These are phyloP conservation scores for Ivindomyrus marchei DNA, from an alignment of 2,113 vertebrate species.

Conservation along the genomic window DNA sequence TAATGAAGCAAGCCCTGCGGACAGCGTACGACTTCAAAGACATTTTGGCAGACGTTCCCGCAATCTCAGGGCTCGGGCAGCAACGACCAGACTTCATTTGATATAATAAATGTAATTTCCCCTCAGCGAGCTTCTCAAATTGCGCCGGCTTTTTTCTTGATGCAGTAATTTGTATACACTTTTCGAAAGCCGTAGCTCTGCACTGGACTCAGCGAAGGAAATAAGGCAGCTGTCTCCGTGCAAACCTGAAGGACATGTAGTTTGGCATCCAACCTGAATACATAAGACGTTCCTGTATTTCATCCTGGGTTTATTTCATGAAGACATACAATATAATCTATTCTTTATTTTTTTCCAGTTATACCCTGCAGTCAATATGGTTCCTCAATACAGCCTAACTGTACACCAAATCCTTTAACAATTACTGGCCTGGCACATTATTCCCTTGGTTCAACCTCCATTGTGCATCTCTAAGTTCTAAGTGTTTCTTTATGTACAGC, in stretches of 20 bases:
- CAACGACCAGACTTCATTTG: background rate
- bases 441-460: background rate
- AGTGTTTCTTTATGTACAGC: background rate
- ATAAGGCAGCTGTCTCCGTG: background rate
- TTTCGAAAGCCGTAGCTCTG: background rate
- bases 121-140: background rate
- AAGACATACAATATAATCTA: background rate
- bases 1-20: background rate
- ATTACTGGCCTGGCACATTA: background rate
- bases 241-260: background rate
- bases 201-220: background rate
- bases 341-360: background rate
- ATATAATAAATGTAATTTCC: slow-evolving; percentile 1
- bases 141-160: background rate
- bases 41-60: background rate
- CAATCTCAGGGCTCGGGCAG: background rate
- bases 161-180: background rate
- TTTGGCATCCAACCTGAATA: background rate
- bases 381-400: background rate
- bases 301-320: background rate
- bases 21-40: background rate
- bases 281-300: background rate
- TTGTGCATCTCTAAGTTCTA: background rate
- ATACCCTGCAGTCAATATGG: background rate
- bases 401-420: background rate